Percentiles rank a stretch among this genome's conserved stretches.
Evolutionary conservation across 2,888 invertebrate species (phyloP).

Genomic region (Archaeoteleia sp.): DNA sequence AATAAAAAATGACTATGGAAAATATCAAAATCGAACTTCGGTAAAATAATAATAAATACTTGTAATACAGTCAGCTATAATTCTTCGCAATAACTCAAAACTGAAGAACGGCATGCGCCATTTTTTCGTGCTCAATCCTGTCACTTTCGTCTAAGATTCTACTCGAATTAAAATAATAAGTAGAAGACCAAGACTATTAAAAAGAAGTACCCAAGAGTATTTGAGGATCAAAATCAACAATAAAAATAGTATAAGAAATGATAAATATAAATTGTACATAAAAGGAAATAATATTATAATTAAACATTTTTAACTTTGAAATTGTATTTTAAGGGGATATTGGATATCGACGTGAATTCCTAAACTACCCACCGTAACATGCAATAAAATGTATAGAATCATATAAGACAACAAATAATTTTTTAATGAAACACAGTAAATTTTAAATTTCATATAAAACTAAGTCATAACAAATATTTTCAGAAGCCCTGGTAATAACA

Average conservation of each 20-base stretch:
- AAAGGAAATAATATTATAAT: slow-evolving; percentile 3
- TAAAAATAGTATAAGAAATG: background rate
- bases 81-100: slow-evolving; percentile 6
- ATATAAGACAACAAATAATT: too few species aligned
- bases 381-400: too few species aligned
- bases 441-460: slow-evolving; percentile 1
- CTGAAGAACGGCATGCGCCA: slow-evolving; percentile 26
- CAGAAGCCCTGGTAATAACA: too few species aligned
- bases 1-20: background rate
- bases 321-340: too few species aligned
- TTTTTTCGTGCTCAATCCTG: slow-evolving; percentile 18
- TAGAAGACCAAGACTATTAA: background rate
- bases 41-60: slow-evolving; percentile 4
- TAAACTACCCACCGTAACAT: background rate
- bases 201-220: slow-evolving; percentile 11
- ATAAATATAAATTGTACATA: too few species aligned
- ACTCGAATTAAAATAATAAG: slow-evolving; percentile 7
- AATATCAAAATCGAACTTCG: background rate
- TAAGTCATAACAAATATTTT: background rate
- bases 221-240: slow-evolving; percentile 4
- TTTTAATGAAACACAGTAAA: slow-evolving; percentile 2
- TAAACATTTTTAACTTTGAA: too few species aligned
- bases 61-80: slow-evolving; percentile 5
- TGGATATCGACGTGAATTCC: background rate
- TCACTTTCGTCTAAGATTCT: slow-evolving; percentile 3